These are phyloP conservation scores for Coecobrya sp. DNA, from an alignment of 2,888 invertebrate genomes.

Conservation along the genomic window DNA sequence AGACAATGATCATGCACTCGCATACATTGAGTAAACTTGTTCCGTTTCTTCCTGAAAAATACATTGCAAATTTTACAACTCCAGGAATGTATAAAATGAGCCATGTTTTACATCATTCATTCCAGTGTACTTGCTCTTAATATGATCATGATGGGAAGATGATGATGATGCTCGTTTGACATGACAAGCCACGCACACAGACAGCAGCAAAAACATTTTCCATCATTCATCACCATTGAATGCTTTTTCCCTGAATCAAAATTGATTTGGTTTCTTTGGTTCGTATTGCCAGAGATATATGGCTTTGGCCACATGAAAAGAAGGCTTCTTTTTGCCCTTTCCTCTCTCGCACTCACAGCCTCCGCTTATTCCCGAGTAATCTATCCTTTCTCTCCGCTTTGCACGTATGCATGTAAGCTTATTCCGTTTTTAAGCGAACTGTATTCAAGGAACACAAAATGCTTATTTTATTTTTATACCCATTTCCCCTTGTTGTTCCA, in stretches of 20 bases:
- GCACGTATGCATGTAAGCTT: neutral
- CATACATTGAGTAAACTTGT: no score
- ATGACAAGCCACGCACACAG: conserved; percentile 19
- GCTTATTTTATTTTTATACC: conserved; percentile 10
- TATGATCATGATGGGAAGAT: conserved; percentile 39
- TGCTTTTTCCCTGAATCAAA: conserved; percentile 43
- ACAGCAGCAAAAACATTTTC: neutral
- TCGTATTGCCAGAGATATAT: conserved; percentile 45
- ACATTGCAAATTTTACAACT: no score
- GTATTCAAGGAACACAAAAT: no score
- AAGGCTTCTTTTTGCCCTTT: conserved; percentile 16
- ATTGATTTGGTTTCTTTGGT: conserved; percentile 47
- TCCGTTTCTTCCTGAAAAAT: no score
- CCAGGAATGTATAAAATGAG: neutral
- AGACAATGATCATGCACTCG: neutral
- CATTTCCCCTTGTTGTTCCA: conserved; percentile 21
- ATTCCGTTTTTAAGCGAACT: neutral
- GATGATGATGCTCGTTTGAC: conserved; percentile 53
- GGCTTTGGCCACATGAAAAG: conserved; percentile 13
- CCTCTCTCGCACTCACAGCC: neutral
- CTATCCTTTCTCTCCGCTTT: neutral
- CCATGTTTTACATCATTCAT: neutral
- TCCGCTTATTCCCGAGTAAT: neutral
- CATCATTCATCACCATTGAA: conserved; percentile 56
- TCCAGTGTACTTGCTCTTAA: neutral